phyloP scores from a whole-genome alignment of 2,888 invertebrate genomes.

The Scaptodrosophila latifasciaeformis region DNA sequence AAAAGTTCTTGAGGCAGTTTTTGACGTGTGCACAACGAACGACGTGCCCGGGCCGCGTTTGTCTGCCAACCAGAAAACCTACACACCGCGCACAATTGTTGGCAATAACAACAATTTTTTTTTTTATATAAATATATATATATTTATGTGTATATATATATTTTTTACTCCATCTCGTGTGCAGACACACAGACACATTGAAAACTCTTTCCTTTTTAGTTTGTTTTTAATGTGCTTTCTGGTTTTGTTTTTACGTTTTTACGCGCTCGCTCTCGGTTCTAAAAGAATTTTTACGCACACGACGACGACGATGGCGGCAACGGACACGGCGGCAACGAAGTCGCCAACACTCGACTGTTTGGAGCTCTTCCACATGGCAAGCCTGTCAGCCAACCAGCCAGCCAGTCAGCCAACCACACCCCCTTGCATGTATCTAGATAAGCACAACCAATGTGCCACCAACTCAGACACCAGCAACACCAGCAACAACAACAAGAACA shows the following conservation, averaged over 20 bases:
- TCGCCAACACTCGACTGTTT: conserved; percentile 9
- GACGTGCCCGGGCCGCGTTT: background rate
- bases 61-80: conserved; percentile 1
- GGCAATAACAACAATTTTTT: conserved; percentile 34
- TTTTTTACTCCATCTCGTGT: conserved; percentile 19
- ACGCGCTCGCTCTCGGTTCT: conserved; percentile 36
- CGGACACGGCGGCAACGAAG: background rate
- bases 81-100: conserved; percentile 30
- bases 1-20: background rate
- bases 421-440: conserved; percentile 55
- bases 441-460: conserved; percentile 44
- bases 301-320: background rate
- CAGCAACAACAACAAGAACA: background rate
- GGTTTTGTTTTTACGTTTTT: conserved; percentile 51
- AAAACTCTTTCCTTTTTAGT: conserved; percentile 25
- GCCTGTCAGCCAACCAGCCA: background rate
- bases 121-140: conserved; percentile 23
- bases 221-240: conserved; percentile 20
- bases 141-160: conserved; percentile 5
- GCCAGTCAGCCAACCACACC: conserved; percentile 11
- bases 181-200: conserved; percentile 20
- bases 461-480: too few relatives aligned
- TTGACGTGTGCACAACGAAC: background rate
- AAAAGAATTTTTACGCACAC: conserved; percentile 60
- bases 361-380: conserved; percentile 10